Evolutionary conservation across 2,113 vertebrate genomes (phyloP).

Genomic region (Psephotus haematonotus): DNA sequence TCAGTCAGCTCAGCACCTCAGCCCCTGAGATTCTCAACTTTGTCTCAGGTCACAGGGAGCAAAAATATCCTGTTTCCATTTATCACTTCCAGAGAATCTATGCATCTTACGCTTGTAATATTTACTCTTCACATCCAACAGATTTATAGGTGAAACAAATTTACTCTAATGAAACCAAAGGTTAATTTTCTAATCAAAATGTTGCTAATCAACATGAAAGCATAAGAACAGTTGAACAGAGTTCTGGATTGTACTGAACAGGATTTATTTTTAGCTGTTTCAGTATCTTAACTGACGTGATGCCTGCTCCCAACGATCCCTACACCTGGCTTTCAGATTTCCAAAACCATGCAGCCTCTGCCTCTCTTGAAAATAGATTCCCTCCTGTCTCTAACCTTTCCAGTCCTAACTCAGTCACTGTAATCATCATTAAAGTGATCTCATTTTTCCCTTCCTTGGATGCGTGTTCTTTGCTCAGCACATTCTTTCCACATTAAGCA

Average conservation of each 20-base stretch:
- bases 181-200: background rate
- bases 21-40: background rate
- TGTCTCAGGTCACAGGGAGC: background rate
- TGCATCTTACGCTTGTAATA: background rate
- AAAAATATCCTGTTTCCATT: background rate
- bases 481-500: constrained; percentile 34
- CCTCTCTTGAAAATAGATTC: background rate
- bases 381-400: background rate
- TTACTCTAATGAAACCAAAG: background rate
- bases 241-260: background rate
- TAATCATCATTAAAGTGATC: background rate
- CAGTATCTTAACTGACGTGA: background rate
- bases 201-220: background rate
- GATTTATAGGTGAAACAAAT: background rate
- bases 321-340: background rate
- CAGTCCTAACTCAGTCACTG: background rate
- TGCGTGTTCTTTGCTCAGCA: background rate
- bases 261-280: background rate
- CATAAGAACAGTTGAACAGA: background rate
- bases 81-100: background rate
- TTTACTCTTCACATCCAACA: background rate
- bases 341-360: background rate
- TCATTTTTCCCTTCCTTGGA: background rate
- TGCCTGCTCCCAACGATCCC: background rate
- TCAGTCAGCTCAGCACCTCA: background rate